These are phyloP conservation scores for Ivindomyrus marchei DNA, from an alignment of 2,113 vertebrate genomes.

Conservation along the genomic window DNA sequence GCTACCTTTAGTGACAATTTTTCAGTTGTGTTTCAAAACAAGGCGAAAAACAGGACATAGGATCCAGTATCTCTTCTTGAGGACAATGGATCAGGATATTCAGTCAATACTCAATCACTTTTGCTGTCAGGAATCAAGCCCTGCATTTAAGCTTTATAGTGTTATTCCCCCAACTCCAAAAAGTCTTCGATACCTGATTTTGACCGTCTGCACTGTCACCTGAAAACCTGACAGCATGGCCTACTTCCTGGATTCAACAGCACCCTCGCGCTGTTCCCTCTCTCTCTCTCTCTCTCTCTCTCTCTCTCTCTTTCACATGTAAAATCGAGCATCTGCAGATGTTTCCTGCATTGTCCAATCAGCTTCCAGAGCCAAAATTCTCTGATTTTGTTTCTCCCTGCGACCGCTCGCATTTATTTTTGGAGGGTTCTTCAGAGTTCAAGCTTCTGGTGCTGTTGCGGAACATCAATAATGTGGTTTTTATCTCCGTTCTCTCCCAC, in stretches of 20 bases:
- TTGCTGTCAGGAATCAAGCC: background rate
- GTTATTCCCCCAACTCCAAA: background rate
- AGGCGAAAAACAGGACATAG: background rate
- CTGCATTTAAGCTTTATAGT: background rate
- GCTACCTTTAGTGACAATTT: background rate
- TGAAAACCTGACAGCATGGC: background rate
- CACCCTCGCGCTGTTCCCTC: constrained; percentile 27
- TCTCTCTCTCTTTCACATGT: constrained; percentile 30
- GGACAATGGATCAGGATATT: background rate
- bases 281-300: constrained; percentile 41
- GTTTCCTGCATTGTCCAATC: constrained; percentile 23
- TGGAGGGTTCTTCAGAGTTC: constrained; percentile 10
- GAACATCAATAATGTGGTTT: background rate
- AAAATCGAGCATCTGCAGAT: constrained; percentile 17
- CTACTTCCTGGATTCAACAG: background rate
- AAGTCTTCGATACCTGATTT: background rate
- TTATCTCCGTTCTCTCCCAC: background rate
- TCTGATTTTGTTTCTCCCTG: constrained; percentile 24
- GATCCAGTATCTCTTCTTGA: background rate
- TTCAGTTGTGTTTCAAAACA: background rate
- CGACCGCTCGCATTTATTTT: background rate
- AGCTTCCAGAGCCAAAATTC: constrained; percentile 28
- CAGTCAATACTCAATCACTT: background rate
- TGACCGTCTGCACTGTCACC: background rate
- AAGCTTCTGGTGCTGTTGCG: background rate